Percentiles rank a stretch among this genome's conserved stretches.
Conservation (phyloP, 2,113 vertebrate genomes). For the Scalopus aquaticus region DNA sequence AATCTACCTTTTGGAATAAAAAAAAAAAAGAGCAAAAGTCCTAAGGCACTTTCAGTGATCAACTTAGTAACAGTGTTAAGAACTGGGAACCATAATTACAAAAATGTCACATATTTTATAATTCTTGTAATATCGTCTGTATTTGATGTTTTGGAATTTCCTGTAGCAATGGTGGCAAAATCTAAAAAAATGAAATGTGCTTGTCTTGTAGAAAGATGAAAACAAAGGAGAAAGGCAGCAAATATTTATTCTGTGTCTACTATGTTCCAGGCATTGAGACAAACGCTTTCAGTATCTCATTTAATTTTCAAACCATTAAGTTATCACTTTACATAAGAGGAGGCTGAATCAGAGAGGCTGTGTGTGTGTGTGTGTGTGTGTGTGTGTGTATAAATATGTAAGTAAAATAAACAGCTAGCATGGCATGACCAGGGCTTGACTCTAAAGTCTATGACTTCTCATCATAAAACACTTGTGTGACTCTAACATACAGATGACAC, state of each 20-base stretch:
- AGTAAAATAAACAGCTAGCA: too few relatives aligned
- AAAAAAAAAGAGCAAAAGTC: neutral
- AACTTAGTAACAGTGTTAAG: neutral
- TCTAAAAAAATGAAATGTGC: neutral
- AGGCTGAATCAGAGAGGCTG: too few relatives aligned
- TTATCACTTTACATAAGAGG: neutral
- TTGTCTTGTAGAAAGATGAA: neutral
- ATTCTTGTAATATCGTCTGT: neutral
- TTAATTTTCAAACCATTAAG: slow-evolving; percentile 26
- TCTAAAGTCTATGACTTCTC: too few relatives aligned
- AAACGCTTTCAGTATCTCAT: neutral
- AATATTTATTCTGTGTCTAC: neutral
- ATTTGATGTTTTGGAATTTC: slow-evolving; percentile 25
- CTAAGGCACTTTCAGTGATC: neutral
- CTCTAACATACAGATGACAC: neutral
- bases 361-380: too few relatives aligned
- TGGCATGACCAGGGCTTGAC: too few relatives aligned
- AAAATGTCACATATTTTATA: neutral
- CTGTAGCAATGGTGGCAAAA: neutral
- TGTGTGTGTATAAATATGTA: too few relatives aligned
- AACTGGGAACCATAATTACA: neutral
- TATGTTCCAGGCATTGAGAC: neutral
- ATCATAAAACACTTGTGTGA: too few relatives aligned
- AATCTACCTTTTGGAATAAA: neutral
- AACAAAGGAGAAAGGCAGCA: neutral